phyloP scores from a whole-genome alignment of 2,113 vertebrate species.

The Ophthalmolycus amberensis region DNA sequence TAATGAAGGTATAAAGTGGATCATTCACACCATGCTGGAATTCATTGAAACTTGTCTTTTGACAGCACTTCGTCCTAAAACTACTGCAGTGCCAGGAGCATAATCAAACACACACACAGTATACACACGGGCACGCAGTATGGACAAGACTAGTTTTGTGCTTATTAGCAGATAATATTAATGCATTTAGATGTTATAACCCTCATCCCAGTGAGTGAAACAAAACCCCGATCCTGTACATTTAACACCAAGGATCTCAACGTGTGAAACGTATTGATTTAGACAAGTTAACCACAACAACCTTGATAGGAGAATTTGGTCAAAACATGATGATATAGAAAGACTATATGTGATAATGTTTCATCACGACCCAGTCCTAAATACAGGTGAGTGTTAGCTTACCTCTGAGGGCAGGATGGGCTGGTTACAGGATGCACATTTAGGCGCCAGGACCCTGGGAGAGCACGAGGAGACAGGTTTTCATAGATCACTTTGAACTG shows the following conservation, averaged over 20 bases:
- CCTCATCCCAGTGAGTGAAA: not conserved
- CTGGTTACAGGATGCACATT: constrained; percentile 93
- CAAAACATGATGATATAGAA: not conserved
- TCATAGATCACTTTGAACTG: not conserved
- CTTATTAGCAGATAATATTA: not conserved
- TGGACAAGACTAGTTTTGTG: not conserved
- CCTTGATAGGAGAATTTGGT: not conserved
- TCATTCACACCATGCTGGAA: not conserved
- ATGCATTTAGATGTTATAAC: not conserved
- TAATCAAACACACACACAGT: not conserved
- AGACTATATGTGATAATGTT: not conserved
- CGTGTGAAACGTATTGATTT: not conserved
- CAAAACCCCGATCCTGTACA: not conserved
- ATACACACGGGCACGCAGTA: too few species aligned
- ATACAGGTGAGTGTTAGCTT: constrained; percentile 62
- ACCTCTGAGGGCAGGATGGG: constrained; percentile 95
- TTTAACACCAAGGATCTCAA: not conserved
- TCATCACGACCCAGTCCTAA: not conserved
- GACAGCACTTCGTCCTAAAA: not conserved
- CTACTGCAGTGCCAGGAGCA: not conserved
- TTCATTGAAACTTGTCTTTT: not conserved
- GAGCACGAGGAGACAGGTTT: constrained; percentile 13
- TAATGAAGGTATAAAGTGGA: not conserved
- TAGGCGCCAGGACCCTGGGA: constrained; percentile 92
- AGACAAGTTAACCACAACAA: not conserved